Conservation (phyloP, 2,888 invertebrate species). For the Agonopterix alstromeriana region DNA sequence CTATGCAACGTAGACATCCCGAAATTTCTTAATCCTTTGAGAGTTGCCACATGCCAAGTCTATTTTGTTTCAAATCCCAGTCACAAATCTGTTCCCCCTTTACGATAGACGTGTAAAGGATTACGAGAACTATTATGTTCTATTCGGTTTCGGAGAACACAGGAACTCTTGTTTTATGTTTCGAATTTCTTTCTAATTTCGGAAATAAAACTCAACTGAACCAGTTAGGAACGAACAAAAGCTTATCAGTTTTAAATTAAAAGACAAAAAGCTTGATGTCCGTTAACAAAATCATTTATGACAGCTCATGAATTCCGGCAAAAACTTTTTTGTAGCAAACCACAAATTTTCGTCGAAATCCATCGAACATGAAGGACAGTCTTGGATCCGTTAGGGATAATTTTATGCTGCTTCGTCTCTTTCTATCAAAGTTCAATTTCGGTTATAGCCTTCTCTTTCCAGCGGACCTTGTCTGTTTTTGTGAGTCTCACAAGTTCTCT, state of each 20-base stretch:
- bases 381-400: constrained; percentile 42
- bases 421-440: constrained; percentile 20
- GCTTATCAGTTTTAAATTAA: neutral
- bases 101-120: constrained; percentile 49
- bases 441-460: constrained; percentile 43
- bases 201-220: constrained; percentile 12
- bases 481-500: constrained; percentile 63
- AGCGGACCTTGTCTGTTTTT: constrained; percentile 57
- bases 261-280: constrained; percentile 5
- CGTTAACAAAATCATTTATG: constrained; percentile 25
- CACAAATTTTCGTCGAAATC: constrained; percentile 35
- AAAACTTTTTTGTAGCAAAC: constrained; percentile 27
- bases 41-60: constrained; percentile 27
- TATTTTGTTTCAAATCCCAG: constrained; percentile 39
- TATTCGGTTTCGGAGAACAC: constrained; percentile 37
- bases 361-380: constrained; percentile 45
- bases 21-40: constrained; percentile 24
- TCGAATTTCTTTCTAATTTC: constrained; percentile 32
- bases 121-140: constrained; percentile 50
- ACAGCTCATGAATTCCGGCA: constrained; percentile 33
- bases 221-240: constrained; percentile 3
- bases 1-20: constrained; percentile 6
- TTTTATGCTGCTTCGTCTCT: constrained; percentile 38
- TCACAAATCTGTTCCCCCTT: constrained; percentile 44
- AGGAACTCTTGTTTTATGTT: constrained; percentile 27